A percentile compares a stretch with the other conserved stretches of the same genome.
phyloP scores from a whole-genome alignment of 2,113 vertebrate genomes.

The Megaceryle torquata region DNA sequence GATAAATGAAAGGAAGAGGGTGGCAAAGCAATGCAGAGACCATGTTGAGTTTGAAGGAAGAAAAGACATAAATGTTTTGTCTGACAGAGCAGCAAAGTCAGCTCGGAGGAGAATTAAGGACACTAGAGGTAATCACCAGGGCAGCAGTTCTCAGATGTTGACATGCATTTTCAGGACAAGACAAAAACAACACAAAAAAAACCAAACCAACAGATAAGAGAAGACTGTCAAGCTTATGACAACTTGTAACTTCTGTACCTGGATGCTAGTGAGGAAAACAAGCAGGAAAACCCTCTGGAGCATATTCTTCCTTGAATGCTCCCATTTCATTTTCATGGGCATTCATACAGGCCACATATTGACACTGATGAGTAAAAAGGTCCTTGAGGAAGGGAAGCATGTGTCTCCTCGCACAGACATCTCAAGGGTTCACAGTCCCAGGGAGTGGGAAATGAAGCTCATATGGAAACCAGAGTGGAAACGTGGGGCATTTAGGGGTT shows the following conservation, averaged over 20 bases:
- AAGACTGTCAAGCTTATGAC: background rate
- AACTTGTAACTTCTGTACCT: background rate
- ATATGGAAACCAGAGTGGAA: slow-evolving; percentile 33
- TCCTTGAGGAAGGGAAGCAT: slow-evolving; percentile 37
- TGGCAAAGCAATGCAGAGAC: background rate
- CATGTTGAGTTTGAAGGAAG: slow-evolving; percentile 1
- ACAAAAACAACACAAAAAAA: background rate
- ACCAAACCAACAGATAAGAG: background rate
- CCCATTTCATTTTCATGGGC: background rate
- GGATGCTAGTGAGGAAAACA: background rate
- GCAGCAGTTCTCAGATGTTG: slow-evolving; percentile 6
- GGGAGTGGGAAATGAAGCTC: slow-evolving; percentile 45
- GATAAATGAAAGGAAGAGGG: background rate
- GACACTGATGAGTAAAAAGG: background rate
- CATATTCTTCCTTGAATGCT: slow-evolving; percentile 18
- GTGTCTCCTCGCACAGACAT: background rate
- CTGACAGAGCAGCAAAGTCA: background rate
- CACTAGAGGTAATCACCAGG: background rate
- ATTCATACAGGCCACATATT: background rate
- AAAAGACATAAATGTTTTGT: background rate
- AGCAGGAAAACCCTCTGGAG: slow-evolving; percentile 8
- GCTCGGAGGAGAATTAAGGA: slow-evolving; percentile 7
- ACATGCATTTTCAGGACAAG: background rate
- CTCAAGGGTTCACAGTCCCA: background rate
- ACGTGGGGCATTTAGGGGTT: background rate